phyloP scores from a whole-genome alignment of 2,797 vertebrate species.

The Artibeus lituratus region DNA sequence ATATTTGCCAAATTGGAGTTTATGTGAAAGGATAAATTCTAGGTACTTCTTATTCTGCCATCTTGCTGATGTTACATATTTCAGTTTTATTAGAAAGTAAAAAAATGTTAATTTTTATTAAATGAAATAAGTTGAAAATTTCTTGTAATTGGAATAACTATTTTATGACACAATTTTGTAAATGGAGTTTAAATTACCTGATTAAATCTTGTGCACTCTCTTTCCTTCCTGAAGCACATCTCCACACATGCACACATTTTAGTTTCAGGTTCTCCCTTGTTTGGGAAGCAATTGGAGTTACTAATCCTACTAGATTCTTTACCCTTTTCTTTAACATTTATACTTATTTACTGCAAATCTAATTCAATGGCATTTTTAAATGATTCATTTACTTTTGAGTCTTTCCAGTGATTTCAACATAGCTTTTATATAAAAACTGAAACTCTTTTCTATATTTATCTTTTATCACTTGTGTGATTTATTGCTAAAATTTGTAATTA shows the following conservation, averaged over 20 bases:
- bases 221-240: not conserved
- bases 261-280: not conserved
- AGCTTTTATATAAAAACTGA: not conserved
- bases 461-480: not conserved
- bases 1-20: not conserved
- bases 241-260: not conserved
- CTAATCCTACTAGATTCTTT: not conserved
- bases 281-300: not conserved
- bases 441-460: not conserved
- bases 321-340: not conserved
- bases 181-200: not conserved
- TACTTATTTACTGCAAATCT: not conserved
- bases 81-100: no score
- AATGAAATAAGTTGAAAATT: not conserved
- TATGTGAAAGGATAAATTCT: not conserved
- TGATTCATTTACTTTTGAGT: not conserved
- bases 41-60: not conserved
- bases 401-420: not conserved
- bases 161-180: not conserved
- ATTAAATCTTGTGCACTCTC: not conserved
- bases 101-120: not conserved
- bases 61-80: no score
- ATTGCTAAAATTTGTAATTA: not conserved
- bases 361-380: not conserved
- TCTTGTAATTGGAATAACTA: not conserved